Evolutionary conservation across 2,888 invertebrate genomes (phyloP).

Genomic region (Platycnemis pennipes): DNA sequence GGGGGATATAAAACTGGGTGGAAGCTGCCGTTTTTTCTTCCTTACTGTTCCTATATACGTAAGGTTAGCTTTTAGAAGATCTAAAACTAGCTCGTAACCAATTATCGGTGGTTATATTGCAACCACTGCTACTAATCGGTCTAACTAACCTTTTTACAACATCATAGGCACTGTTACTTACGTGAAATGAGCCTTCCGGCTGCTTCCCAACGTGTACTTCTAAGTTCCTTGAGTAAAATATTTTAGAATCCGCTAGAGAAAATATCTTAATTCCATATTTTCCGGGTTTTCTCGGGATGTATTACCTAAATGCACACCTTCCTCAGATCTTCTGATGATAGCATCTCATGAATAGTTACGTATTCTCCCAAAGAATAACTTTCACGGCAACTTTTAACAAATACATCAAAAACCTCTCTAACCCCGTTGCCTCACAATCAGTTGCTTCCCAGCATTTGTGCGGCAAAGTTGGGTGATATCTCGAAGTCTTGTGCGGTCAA

Average conservation of each 20-base stretch:
- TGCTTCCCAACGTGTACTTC: too few species aligned
- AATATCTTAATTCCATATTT: neutral
- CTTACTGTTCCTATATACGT: too few species aligned
- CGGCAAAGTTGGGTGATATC: too few species aligned
- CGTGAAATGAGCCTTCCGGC: neutral
- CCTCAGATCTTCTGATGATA: too few species aligned
- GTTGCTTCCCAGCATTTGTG: too few species aligned
- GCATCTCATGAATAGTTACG: too few species aligned
- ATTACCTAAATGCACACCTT: too few species aligned
- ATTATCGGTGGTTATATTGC: neutral
- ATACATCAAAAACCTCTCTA: neutral
- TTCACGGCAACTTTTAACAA: neutral
- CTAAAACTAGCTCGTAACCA: neutral
- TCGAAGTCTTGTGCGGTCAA: too few species aligned
- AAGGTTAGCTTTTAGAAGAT: neutral
- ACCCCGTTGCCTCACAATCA: too few species aligned
- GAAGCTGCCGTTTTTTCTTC: too few species aligned
- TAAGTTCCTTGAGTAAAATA: neutral
- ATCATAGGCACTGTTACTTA: neutral
- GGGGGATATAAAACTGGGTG: too few species aligned
- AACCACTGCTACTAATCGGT: neutral
- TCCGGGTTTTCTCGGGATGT: neutral
- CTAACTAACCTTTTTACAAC: too few species aligned
- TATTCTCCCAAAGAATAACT: neutral
- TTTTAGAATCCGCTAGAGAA: neutral